Conservation (phyloP, 1,140 invertebrate genomes). For the Pseudobourletiella spinata region DNA sequence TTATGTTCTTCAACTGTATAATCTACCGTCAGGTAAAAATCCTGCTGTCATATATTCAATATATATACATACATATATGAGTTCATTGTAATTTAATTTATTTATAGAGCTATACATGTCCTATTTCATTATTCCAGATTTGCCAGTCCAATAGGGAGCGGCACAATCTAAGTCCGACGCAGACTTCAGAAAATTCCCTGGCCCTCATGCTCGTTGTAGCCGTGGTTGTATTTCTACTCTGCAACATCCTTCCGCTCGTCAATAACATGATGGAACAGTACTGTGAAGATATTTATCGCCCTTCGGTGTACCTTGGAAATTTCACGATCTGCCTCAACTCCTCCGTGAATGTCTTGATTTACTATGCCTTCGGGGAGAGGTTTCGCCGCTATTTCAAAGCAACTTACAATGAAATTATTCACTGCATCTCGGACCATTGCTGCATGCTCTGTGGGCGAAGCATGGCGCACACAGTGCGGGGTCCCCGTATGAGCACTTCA, state of each 20-base stretch:
- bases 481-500: not conserved
- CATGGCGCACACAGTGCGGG: no score
- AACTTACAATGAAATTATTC: not conserved
- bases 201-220: constrained; percentile 91
- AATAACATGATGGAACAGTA: constrained; percentile 83
- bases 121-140: constrained; percentile 50
- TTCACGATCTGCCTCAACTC: constrained; percentile 91
- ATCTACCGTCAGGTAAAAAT: constrained; percentile 66
- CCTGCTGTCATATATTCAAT: not conserved
- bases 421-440: not conserved
- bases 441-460: not conserved
- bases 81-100: not conserved
- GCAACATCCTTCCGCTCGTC: constrained; percentile 80
- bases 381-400: constrained; percentile 51
- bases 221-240: constrained; percentile 84
- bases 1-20: constrained; percentile 76
- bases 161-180: constrained; percentile 64
- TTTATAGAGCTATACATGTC: not conserved
- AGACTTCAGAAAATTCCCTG: constrained; percentile 73
- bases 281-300: constrained; percentile 38
- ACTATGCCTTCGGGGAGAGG: constrained; percentile 93
- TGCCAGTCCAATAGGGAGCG: constrained; percentile 69
- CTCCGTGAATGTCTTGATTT: constrained; percentile 93
- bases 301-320: constrained; percentile 48
- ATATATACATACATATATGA: not conserved